Percentiles rank a stretch among this genome's conserved stretches.
phyloP scores from a whole-genome alignment of 2,113 vertebrate species.

The Dromaius novaehollandiae region DNA sequence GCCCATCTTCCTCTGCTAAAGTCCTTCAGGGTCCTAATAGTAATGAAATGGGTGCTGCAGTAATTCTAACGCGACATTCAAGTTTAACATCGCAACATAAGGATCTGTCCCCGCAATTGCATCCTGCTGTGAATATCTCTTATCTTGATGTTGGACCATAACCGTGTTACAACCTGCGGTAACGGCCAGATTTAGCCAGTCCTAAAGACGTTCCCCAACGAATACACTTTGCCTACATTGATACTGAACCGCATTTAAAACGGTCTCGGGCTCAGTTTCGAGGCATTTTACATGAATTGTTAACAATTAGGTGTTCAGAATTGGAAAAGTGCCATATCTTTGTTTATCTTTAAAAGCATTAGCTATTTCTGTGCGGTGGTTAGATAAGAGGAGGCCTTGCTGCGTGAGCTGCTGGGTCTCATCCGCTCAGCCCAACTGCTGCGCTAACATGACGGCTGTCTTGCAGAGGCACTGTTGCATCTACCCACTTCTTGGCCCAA shows the following conservation, averaged over 20 bases:
- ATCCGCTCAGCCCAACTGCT: neutral
- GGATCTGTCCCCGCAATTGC: neutral
- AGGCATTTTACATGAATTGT: neutral
- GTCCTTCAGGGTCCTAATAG: neutral
- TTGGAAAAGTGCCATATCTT: neutral
- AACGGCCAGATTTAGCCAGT: neutral
- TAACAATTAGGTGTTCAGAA: neutral
- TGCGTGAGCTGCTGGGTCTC: fast-evolving
- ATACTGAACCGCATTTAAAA: neutral
- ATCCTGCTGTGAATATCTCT: neutral
- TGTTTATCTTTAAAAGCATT: constrained; percentile 17
- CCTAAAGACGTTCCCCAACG: neutral
- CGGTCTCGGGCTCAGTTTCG: fast-evolving
- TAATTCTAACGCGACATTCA: fast-evolving
- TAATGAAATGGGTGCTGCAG: neutral
- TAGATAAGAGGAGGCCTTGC: neutral
- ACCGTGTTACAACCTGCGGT: no score
- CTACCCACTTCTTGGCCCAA: neutral
- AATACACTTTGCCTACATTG: neutral
- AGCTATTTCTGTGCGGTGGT: neutral
- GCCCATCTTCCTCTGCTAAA: neutral
- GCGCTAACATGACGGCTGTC: fast-evolving
- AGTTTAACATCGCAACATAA: neutral
- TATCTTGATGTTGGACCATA: neutral
- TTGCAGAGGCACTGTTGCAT: fast-evolving